These are phyloP conservation scores for Galerucella pusilla DNA, from an alignment of 2,888 invertebrate species.

Conservation along the genomic window DNA sequence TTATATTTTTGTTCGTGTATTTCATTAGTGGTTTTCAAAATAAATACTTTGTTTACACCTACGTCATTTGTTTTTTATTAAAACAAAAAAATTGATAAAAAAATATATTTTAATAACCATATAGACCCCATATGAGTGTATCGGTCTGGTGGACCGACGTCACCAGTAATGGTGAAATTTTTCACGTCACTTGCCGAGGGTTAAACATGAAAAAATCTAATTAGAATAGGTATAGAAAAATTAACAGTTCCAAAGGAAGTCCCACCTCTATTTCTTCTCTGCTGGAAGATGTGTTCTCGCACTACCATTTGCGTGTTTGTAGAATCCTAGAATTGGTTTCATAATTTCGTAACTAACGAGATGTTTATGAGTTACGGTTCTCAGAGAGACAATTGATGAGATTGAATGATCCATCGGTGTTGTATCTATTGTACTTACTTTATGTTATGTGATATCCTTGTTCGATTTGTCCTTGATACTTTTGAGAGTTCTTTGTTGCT, in stretches of 20 bases:
- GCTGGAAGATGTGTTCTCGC: constrained; percentile 16
- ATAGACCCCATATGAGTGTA: too few relatives aligned
- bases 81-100: too few relatives aligned
- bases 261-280: constrained; percentile 14
- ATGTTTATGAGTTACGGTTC: constrained; percentile 7
- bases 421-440: background rate
- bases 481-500: background rate
- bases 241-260: background rate
- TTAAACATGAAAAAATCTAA: background rate
- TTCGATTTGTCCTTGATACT: background rate
- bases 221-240: background rate
- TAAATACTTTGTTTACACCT: too few relatives aligned
- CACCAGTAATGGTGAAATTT: too few relatives aligned
- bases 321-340: constrained; percentile 2
- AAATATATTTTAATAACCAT: too few relatives aligned
- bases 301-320: constrained; percentile 24
- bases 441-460: background rate
- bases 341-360: constrained; percentile 7
- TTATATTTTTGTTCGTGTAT: too few relatives aligned
- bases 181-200: background rate
- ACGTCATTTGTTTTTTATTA: too few relatives aligned
- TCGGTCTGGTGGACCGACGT: too few relatives aligned
- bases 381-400: background rate
- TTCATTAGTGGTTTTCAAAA: too few relatives aligned
- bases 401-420: background rate